phyloP scores from a whole-genome alignment of 2,797 vertebrate genomes.

The Galagoides demidoff region DNA sequence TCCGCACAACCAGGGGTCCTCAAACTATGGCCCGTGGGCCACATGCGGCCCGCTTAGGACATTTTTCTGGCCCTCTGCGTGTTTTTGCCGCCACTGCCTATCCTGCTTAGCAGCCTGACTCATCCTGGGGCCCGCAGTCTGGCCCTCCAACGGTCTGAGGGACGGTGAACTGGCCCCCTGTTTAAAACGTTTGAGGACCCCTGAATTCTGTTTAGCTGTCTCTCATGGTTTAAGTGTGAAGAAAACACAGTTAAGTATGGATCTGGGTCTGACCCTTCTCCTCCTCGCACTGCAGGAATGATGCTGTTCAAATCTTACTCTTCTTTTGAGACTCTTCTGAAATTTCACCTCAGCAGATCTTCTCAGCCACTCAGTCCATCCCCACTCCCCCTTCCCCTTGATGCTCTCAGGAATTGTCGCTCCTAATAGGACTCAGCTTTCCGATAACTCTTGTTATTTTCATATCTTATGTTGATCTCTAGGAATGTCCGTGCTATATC shows the following conservation, averaged over 20 bases:
- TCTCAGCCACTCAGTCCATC: neutral
- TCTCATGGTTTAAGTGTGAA: neutral
- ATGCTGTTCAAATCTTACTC: neutral
- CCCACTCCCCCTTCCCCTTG: neutral
- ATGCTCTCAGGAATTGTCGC: neutral
- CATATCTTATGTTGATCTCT: neutral
- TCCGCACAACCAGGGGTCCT: no score
- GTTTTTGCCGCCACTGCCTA: no score
- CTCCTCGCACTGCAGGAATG: neutral
- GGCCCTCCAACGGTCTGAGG: no score
- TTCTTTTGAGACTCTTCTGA: neutral
- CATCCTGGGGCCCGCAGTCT: no score
- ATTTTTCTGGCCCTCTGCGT: no score
- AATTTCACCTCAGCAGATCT: neutral
- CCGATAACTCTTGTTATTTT: neutral
- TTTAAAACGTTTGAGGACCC: no score
- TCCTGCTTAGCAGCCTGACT: no score
- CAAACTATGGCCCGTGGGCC: no score
- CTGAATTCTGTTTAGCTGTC: neutral
- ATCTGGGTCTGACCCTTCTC: neutral
- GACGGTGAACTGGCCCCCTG: no score
- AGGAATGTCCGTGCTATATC: neutral
- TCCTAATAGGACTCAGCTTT: neutral
- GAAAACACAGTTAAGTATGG: no score
- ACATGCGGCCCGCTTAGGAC: no score